Percentiles rank a stretch among this genome's conserved stretches.
Evolutionary conservation across 2,113 vertebrate species (phyloP).

Genomic region (Lagenorhynchus albirostris): DNA sequence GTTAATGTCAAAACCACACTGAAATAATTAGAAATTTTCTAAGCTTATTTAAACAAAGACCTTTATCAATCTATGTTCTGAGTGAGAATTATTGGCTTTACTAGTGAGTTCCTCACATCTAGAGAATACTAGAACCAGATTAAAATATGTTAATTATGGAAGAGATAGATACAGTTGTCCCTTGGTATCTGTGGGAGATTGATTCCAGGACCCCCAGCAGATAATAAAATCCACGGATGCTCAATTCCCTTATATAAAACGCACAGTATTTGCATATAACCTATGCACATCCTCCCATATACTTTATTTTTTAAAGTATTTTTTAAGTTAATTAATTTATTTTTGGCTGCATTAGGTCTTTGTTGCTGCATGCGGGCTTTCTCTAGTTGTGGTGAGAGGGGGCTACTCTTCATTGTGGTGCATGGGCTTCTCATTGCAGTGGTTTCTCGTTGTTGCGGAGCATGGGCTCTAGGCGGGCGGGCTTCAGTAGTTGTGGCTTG

Average conservation of each 20-base stretch:
- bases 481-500: too few species aligned
- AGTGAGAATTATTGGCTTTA: neutral
- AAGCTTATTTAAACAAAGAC: neutral
- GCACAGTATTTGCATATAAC: neutral
- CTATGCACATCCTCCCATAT: neutral
- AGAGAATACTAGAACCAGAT: neutral
- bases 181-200: too few species aligned
- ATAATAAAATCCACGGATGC: neutral
- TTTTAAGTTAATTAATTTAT: too few species aligned
- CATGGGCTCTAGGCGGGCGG: too few species aligned
- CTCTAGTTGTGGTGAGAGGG: too few species aligned
- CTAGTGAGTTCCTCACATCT: neutral
- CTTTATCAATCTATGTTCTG: neutral
- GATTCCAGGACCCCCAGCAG: neutral
- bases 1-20: neutral
- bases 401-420: too few species aligned
- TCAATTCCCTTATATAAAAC: neutral
- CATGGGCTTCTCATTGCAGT: too few species aligned
- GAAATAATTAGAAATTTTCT: neutral
- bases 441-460: too few species aligned
- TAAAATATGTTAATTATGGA: neutral
- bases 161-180: neutral
- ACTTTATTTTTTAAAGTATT: neutral
- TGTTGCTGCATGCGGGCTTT: fast-evolving
- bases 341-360: too few species aligned